phyloP scores from a whole-genome alignment of 1,140 invertebrate genomes.

The Arion vulgaris region DNA sequence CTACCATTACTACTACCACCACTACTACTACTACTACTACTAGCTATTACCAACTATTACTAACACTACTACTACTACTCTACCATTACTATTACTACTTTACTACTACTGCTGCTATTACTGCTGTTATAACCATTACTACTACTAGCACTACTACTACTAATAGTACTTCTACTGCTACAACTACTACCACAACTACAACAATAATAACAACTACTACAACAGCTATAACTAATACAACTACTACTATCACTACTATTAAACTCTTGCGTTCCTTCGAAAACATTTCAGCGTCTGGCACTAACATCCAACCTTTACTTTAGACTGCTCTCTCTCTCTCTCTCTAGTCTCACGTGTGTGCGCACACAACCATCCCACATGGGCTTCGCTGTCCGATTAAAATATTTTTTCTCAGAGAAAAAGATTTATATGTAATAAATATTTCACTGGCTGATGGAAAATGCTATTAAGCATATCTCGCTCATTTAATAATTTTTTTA shows the following conservation, averaged over 20 bases:
- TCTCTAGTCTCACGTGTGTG: no score
- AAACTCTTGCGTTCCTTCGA: neutral
- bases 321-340: no score
- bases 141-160: slow-evolving; percentile 44
- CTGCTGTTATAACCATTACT: slow-evolving; percentile 41
- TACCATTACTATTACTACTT: slow-evolving; percentile 12
- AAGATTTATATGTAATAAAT: no score
- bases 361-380: no score
- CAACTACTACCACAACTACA: slow-evolving; percentile 40
- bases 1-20: slow-evolving; percentile 40
- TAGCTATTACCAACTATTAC: slow-evolving; percentile 40
- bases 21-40: slow-evolving; percentile 42
- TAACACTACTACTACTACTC: slow-evolving; percentile 41
- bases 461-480: no score
- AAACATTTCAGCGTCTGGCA: no score
- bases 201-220: slow-evolving; percentile 35
- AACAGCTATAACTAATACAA: slow-evolving; percentile 41
- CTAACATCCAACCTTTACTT: no score
- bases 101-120: slow-evolving; percentile 40
- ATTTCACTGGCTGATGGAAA: no score
- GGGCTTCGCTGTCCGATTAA: no score
- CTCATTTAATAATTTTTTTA: no score
- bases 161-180: slow-evolving; percentile 39
- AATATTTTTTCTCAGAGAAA: no score
- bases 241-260: slow-evolving; percentile 36